phyloP scores from a whole-genome alignment of 35 echinoderm and acorn worm species.

The Acanthaster planci region DNA sequence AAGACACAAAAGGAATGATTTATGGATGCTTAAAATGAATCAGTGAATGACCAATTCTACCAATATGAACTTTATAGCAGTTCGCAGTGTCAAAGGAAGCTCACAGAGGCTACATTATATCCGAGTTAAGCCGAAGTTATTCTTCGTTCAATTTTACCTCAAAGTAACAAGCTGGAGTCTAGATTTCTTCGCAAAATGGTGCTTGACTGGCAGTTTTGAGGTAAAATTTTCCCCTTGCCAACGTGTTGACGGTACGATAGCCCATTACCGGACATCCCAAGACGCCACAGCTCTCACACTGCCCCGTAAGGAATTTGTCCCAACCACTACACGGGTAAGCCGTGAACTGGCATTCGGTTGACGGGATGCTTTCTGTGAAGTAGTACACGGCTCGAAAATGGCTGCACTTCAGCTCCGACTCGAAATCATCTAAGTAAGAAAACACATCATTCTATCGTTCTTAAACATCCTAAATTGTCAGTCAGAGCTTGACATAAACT shows the following conservation, averaged over 20 bases:
- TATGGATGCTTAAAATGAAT: too few species aligned
- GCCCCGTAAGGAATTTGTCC: slow-evolving; percentile 31
- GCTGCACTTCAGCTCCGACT: slow-evolving; percentile 33
- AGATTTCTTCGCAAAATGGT: slow-evolving; percentile 36
- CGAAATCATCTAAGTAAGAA: not conserved
- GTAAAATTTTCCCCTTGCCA: slow-evolving; percentile 42
- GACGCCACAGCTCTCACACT: slow-evolving; percentile 3
- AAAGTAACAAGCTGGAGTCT: too few species aligned
- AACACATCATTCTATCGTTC: not conserved
- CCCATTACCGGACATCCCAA: slow-evolving; percentile 55
- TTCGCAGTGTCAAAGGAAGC: too few species aligned
- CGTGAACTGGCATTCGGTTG: slow-evolving; percentile 32
- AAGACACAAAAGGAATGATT: too few species aligned
- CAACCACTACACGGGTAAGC: slow-evolving; percentile 51
- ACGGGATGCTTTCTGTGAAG: slow-evolving; percentile 44
- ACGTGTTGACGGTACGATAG: slow-evolving; percentile 8
- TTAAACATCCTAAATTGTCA: too few species aligned
- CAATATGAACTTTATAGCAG: too few species aligned
- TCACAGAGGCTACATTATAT: too few species aligned
- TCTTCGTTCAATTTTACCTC: too few species aligned
- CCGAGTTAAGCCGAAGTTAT: too few species aligned
- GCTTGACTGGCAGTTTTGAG: slow-evolving; percentile 30
- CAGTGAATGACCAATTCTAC: too few species aligned
- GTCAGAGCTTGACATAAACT: too few species aligned
- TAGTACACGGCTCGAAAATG: slow-evolving; percentile 37